A percentile compares a stretch with the other conserved stretches of the same genome.
These are phyloP conservation scores for Anoncus sp. DNA, from an alignment of 2,888 invertebrate species.

Conservation along the genomic window DNA sequence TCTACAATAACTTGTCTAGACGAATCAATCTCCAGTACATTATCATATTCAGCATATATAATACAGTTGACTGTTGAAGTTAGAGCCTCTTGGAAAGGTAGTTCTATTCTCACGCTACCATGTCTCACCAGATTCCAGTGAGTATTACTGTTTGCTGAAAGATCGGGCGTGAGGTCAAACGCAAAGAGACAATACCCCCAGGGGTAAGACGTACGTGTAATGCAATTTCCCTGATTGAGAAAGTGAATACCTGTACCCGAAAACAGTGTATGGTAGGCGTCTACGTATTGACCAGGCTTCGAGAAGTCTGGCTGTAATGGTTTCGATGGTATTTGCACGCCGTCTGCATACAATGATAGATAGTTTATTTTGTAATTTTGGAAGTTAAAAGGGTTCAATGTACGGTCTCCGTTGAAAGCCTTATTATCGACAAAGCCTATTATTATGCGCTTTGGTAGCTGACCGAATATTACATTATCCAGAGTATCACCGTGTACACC, in stretches of 20 bases:
- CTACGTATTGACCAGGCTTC: constrained; percentile 46
- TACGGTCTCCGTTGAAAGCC: constrained; percentile 44
- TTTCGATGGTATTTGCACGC: constrained; percentile 65
- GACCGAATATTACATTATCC: constrained; percentile 74
- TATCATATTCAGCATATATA: constrained; percentile 70
- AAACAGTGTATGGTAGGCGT: constrained; percentile 71
- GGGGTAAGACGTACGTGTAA: constrained; percentile 59
- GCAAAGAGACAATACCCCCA: constrained; percentile 63
- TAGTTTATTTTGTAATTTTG: constrained; percentile 21
- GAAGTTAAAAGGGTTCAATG: constrained; percentile 59
- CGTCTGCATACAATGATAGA: constrained; percentile 63
- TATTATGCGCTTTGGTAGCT: constrained; percentile 73
- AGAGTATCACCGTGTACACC: constrained; percentile 68
- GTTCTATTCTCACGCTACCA: constrained; percentile 69
- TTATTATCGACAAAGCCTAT: constrained; percentile 69
- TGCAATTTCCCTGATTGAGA: constrained; percentile 63
- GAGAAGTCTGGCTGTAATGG: constrained; percentile 64
- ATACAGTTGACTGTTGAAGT: constrained; percentile 62
- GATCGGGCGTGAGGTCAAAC: constrained; percentile 54
- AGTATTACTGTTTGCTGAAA: constrained; percentile 59
- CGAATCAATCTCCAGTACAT: constrained; percentile 72
- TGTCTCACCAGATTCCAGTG: constrained; percentile 65
- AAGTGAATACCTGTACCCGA: constrained; percentile 65
- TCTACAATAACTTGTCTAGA: constrained; percentile 30
- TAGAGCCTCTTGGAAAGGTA: constrained; percentile 65